These are phyloP conservation scores for Perca schrenkii DNA, from an alignment of 2,113 vertebrate species.

Conservation along the genomic window DNA sequence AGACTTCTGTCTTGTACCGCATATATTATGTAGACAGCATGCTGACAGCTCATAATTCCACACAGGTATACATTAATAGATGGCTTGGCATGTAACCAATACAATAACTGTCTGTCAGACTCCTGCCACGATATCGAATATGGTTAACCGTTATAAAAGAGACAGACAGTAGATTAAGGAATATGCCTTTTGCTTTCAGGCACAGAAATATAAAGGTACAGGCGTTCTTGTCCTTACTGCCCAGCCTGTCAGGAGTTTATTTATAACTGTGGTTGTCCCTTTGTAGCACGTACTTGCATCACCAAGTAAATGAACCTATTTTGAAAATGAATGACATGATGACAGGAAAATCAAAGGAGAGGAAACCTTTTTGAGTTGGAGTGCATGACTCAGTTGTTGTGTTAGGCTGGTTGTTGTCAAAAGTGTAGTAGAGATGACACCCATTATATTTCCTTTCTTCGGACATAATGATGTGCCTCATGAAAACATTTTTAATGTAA, in stretches of 20 bases:
- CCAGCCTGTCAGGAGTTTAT: slow-evolving; percentile 43
- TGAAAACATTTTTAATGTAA: not conserved
- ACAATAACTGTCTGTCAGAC: not conserved
- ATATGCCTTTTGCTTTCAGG: not conserved
- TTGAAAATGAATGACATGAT: slow-evolving; percentile 36
- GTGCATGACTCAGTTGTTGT: not conserved
- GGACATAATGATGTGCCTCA: not conserved
- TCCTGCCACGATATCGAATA: not conserved
- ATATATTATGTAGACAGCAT: not conserved
- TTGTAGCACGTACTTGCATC: not conserved
- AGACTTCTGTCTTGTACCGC: not conserved
- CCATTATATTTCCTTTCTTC: not conserved
- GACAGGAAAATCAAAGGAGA: slow-evolving; percentile 47
- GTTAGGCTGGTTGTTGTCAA: not conserved
- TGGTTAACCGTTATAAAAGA: not conserved
- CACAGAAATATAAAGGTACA: not conserved
- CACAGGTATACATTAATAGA: not conserved
- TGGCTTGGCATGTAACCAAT: not conserved
- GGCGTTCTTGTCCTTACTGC: slow-evolving; percentile 1
- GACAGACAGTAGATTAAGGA: not conserved
- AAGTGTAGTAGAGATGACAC: not conserved
- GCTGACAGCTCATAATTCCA: not conserved
- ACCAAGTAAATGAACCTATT: slow-evolving; percentile 39
- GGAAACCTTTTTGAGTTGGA: not conserved
- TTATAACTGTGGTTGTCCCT: slow-evolving; percentile 37